Evolutionary conservation across 1,140 invertebrate genomes (phyloP), one percentile per base, ranked within the genome.

Genomic region (Papilio helenus): DNA sequence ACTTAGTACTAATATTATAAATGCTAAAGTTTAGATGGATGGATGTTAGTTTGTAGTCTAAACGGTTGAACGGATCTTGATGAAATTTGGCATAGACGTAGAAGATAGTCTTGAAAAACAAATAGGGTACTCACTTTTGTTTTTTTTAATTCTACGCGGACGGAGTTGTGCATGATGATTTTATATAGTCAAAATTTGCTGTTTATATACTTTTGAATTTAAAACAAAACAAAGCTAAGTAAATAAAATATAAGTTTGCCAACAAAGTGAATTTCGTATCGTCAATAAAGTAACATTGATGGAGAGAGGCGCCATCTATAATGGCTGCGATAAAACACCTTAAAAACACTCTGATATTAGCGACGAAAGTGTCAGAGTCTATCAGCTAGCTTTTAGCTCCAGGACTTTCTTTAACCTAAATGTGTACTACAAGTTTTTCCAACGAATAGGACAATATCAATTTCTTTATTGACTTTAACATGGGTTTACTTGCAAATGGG

Each of bases 341-440:
- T 84, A 83, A 83, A 85, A 83, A 79, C 81, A 74, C 79, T 85
- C 79, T 77, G 80, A 82, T 83, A 82, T 85, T 83, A 85, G 82
- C 82, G 81, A 81, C 79, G 83, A 85, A 85, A 83, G 72, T 85
- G 85, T 83, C 83, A 80, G 68, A 77, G 26, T 77, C 81, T 77
- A 85, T 85, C 79, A 82, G 81, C 46, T 77, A 71, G 83, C 83
- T 85, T 86, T 85, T 82, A 85, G 80, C 82, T 58, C 9, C 74
- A 39, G 51, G 26, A 26, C 51, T 8, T 55, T 58, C 74, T 76
- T 76, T 46, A 26, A 73, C 44, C 39, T 74, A 74, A 49, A 74
- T 74, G 18, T 72, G 42, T 74, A 49, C 72, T 74, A 74, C 29
- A 74, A 74, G 72, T 23, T 74, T 74, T 74, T 2, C 42, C 9